Base-by-base conservation (phyloP, 2,888 invertebrate genomes). In the Serripes groenlandicus region DNA sequence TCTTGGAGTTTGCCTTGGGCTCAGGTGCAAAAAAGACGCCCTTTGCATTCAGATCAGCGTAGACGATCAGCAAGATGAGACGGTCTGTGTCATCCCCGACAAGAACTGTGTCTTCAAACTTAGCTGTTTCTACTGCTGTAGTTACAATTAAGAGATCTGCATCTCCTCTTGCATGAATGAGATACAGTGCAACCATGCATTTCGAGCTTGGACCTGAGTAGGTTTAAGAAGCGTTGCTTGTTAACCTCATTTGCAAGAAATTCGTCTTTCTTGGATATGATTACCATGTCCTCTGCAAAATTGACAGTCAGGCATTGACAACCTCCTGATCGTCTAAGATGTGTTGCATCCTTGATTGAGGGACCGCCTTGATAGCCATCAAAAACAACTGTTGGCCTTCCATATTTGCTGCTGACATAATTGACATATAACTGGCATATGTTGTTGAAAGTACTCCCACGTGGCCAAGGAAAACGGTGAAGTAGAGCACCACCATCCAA, bases 401-500 rank as follows among this genome's bases (percentile, higher is more conserved):
- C 7, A 34, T 49, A 66, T 9, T 52, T 52, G 1, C 15, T 5
- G 4, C 34, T 9, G 5, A 75, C 62, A 58, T 32, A 58, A 74
- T 71, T 5, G 21, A 68, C 21, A 23, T 68, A 68, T 9, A 18
- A 7, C 4, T 68, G 18, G 37, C 68, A 68, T 7, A 68, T 18
- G 11, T 18, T n/a, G 58, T 23, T n/a, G 73, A 78, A 82, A 18
- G 78, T 79, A 18, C 34, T 37, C 32, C 83, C 78, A 56, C 62
- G 75, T 72, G 26, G 78, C 85, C 86, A 86, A 52, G 60, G 42
- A 3, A 86, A 32, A n/a, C 66, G 49, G 60, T 85, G 85, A 37
- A 86, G 18, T 49, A 83, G 66, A 18, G 74, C 9, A 75, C 18
- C 81, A 83, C 84, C 81, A 81, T 86, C 86, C 15, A 85, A 34